These are phyloP conservation scores for Arctopsyche grandis DNA, from an alignment of 1,140 invertebrate species.

Conservation along the genomic window DNA sequence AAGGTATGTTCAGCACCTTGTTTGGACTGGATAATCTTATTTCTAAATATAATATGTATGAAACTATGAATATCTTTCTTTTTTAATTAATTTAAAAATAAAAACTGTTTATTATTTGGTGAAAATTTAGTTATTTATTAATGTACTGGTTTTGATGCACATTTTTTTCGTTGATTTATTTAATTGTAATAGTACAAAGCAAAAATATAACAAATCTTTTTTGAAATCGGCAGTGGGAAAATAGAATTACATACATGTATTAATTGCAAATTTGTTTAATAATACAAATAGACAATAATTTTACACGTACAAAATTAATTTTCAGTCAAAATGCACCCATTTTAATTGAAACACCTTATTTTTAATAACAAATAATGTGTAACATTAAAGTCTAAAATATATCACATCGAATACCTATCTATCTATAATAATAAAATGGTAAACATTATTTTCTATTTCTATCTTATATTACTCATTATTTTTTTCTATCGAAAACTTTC, in stretches of 20 bases:
- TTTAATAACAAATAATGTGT: not conserved
- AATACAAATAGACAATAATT: not conserved
- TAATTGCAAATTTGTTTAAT: too few species aligned
- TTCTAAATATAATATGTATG: conserved; percentile 37
- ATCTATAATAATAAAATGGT: not conserved
- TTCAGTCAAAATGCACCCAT: conserved; percentile 38
- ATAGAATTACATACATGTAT: too few species aligned
- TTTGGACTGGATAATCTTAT: conserved; percentile 44
- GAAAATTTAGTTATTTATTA: too few species aligned
- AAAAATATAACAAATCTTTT: too few species aligned
- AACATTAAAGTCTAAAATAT: conserved; percentile 6
- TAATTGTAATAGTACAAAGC: too few species aligned
- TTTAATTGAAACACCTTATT: conserved; percentile 17
- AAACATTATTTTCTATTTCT: not conserved
- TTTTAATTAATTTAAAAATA: not conserved
- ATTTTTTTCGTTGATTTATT: too few species aligned
- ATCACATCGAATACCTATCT: conserved; percentile 23
- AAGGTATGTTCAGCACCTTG: conserved; percentile 43
- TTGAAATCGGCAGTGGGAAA: too few species aligned
- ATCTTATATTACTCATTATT: not conserved
- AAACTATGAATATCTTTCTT: conserved; percentile 6
- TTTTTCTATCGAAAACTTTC: too few species aligned
- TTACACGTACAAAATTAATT: conserved; percentile 3
- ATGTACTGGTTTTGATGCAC: too few species aligned
- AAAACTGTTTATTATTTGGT: too few species aligned